Conservation (phyloP, 2,888 invertebrate species). For the Drosophila phalerata region DNA sequence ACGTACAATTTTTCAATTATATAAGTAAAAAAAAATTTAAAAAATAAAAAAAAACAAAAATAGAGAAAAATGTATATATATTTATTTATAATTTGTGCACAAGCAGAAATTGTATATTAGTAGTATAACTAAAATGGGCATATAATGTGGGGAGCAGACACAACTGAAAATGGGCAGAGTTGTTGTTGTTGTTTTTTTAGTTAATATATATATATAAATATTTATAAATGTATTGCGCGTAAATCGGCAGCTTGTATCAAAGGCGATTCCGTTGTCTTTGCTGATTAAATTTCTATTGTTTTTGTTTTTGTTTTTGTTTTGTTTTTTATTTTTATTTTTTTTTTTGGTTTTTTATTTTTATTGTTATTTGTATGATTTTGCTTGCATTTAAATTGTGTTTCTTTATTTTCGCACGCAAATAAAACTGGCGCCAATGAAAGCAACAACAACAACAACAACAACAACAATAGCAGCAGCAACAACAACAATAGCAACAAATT, state of each 20-base stretch:
- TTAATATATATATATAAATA: slow-evolving; percentile 34
- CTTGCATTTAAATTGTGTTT: slow-evolving; percentile 68
- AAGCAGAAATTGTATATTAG: slow-evolving; percentile 7
- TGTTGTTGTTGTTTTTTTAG: slow-evolving; percentile 7
- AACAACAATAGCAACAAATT: slow-evolving; percentile 38
- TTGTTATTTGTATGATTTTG: slow-evolving; percentile 4
- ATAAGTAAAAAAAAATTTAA: slow-evolving; percentile 7
- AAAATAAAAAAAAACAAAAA: background rate
- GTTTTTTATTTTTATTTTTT: slow-evolving; percentile 14
- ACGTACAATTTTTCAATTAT: slow-evolving; percentile 46
- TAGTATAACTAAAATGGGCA: slow-evolving; percentile 14
- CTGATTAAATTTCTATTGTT: slow-evolving; percentile 40
- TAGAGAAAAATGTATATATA: background rate
- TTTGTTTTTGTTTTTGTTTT: slow-evolving; percentile 14
- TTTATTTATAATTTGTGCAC: slow-evolving; percentile 12
- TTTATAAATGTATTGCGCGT: slow-evolving; percentile 53
- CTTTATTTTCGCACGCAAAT: slow-evolving; percentile 77
- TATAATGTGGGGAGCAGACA: slow-evolving; percentile 1
- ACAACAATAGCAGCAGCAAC: slow-evolving; percentile 26
- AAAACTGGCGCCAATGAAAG: slow-evolving; percentile 78
- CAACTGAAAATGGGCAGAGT: background rate
- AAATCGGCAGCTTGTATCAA: slow-evolving; percentile 53
- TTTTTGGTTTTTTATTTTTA: slow-evolving; percentile 5
- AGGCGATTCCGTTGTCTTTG: slow-evolving; percentile 40
- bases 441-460: slow-evolving; percentile 33